Evolutionary conservation across 2,797 vertebrate genomes (phyloP).

Genomic region (Neosilurus hyrtlii): DNA sequence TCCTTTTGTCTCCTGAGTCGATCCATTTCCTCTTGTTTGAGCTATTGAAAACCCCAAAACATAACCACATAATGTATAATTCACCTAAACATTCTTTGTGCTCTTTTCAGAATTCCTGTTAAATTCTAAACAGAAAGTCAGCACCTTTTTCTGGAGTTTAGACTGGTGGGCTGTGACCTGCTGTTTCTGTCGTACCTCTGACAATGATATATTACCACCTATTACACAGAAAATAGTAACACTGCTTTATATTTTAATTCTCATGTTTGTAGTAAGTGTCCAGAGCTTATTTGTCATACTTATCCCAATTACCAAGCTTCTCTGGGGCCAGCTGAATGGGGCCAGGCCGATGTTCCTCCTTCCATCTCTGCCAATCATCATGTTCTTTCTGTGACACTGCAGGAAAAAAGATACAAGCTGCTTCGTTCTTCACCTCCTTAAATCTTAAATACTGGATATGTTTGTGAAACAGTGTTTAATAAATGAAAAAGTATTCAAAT

Average conservation of each 20-base stretch:
- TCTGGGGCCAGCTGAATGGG: conserved; percentile 68
- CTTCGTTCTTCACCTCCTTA: not conserved
- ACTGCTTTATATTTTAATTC: not conserved
- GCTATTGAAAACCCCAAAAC: conserved; percentile 59
- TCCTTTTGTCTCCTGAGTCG: conserved; percentile 73
- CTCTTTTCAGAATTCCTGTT: not conserved
- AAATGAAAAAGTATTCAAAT: not conserved
- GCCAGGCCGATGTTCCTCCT: conserved; percentile 63
- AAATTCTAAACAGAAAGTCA: conserved; percentile 14
- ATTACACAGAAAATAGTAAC: conserved; percentile 30
- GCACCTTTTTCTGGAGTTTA: conserved; percentile 83
- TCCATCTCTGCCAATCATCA: conserved; percentile 68
- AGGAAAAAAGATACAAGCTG: conserved; percentile 15
- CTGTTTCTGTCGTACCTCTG: conserved; percentile 79
- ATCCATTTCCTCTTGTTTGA: conserved; percentile 71
- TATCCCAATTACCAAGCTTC: conserved; percentile 71
- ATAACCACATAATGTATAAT: not conserved
- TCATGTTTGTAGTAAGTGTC: not conserved
- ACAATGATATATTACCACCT: conserved; percentile 77
- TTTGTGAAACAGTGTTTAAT: not conserved
- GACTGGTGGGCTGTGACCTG: conserved; percentile 57
- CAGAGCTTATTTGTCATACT: conserved; percentile 5
- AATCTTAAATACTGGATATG: not conserved
- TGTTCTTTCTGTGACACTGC: conserved; percentile 79
- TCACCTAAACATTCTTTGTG: not conserved